Conservation (phyloP, 2,113 vertebrate genomes). For the Anas platyrhynchos region DNA sequence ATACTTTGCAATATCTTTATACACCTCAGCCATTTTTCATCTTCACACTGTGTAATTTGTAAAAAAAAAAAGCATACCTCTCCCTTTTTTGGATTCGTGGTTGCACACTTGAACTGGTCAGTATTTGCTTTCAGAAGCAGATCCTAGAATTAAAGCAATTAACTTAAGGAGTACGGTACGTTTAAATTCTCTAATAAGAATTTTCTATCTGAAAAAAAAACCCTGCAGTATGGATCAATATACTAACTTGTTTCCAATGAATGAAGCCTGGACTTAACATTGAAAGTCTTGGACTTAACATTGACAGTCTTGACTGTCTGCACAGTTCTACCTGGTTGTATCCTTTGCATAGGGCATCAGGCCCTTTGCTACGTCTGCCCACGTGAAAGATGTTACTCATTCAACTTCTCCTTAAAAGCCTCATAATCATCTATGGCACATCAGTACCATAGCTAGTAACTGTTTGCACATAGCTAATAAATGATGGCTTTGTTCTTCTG, state of each 20-base stretch:
- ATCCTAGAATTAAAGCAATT: constrained; percentile 63
- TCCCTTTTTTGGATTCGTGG: constrained; percentile 75
- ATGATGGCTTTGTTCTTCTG: not conserved
- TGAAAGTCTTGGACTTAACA: not conserved
- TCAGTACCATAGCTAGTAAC: not conserved
- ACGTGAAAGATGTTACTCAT: not conserved
- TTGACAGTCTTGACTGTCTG: not conserved
- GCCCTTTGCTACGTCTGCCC: not conserved
- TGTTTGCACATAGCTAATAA: not conserved
- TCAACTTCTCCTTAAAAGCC: not conserved
- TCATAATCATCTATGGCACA: not conserved
- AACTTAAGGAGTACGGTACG: not conserved
- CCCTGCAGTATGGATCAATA: not conserved
- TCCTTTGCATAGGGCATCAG: not conserved
- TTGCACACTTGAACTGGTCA: constrained; percentile 78
- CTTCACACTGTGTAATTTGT: not conserved
- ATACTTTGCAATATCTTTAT: not conserved
- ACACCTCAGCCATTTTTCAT: not conserved
- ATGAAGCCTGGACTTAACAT: not conserved
- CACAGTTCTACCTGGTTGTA: not conserved
- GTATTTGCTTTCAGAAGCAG: constrained; percentile 80
- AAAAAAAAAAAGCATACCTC: constrained; percentile 18
- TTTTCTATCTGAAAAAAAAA: not conserved
- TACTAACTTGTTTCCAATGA: not conserved
- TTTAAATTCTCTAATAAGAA: not conserved